Evolutionary conservation across 2,797 vertebrate genomes (phyloP), one percentile per base, ranked within the genome.

Genomic region (Corythornis leucogaster): DNA sequence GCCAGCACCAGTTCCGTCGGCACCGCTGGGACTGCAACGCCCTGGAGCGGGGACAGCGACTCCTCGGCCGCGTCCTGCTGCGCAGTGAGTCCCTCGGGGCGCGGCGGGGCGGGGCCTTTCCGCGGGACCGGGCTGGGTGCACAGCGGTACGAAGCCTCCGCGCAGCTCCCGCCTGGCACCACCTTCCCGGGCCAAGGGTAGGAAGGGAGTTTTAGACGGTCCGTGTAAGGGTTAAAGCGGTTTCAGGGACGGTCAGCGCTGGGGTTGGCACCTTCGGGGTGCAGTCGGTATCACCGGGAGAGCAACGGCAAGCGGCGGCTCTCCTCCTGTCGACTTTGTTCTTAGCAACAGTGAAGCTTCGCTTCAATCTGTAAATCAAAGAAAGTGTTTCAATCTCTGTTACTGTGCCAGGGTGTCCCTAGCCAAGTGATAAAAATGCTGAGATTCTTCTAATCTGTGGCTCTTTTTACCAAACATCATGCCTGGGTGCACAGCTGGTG

Each of bases 21-120:
- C 99, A 99, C 92, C 98, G 99, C 95, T 99, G 99, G 99, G 99
- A 99, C 97, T 99, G 99, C 97, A 98, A 98, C 97, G 98, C 98
- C 45, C 97, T 98, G 80, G 98, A 98, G 70, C 96, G 98, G 46
- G 99, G 99, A 57, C 98, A 99, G 97, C 98, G 97, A 87, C 98
- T 99, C 66, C 99, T 99, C 13, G 98, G 99, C 89, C 98, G 98
- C 76, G 98, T 99, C 93, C 97, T 99, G 90, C 97, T 98, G 45
- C 98, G 98, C 91, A 98, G 99, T 99, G 97, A 98, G 99, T 98
- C 4, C 87, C 38, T 17, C 66, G 62, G 46, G 73, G 26, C 21
- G 33, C 6, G 58, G 20, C 18, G 45, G 30, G 3, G 1, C 19
- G 50, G 21, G 35, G 6, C 2, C 6, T 35, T 4, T 48, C 68